Percentiles rank a stretch among this genome's conserved stretches.
Evolutionary conservation across 1,140 invertebrate genomes (phyloP).

Genomic region (Sminthurinus signatus): DNA sequence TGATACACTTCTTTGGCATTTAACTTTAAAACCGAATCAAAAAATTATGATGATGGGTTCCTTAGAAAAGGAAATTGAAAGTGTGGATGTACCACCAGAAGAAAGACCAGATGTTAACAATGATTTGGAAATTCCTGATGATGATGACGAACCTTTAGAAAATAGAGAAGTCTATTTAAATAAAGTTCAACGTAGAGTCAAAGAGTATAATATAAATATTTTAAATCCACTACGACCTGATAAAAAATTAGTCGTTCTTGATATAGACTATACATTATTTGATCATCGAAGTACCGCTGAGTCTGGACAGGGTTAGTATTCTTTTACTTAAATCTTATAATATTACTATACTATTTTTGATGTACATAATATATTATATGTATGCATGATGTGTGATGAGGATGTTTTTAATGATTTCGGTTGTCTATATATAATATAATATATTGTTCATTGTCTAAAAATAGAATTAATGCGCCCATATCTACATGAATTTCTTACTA

Average conservation of each 20-base stretch:
- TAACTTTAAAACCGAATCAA: constrained; percentile 77
- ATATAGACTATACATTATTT: constrained; percentile 84
- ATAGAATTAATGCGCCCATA: constrained; percentile 91
- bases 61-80: constrained; percentile 80
- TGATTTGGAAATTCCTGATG: constrained; percentile 47
- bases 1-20: constrained; percentile 58
- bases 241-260: constrained; percentile 87
- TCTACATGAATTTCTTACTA: constrained; percentile 86
- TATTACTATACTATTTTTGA: no score
- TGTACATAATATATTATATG: no score
- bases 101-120: constrained; percentile 70
- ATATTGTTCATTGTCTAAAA: no score
- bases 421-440: no score
- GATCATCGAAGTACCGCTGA: no score
- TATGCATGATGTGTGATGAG: no score
- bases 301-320: no score
- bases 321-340: no score
- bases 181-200: constrained; percentile 46
- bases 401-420: no score
- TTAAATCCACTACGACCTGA: constrained; percentile 42
- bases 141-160: constrained; percentile 75
- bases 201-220: constrained; percentile 36
- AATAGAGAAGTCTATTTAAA: constrained; percentile 59
- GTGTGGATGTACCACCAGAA: constrained; percentile 55
- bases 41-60: constrained; percentile 98